phyloP scores from a whole-genome alignment of 2,113 vertebrate genomes.

The Phylloscopus trochilus region DNA sequence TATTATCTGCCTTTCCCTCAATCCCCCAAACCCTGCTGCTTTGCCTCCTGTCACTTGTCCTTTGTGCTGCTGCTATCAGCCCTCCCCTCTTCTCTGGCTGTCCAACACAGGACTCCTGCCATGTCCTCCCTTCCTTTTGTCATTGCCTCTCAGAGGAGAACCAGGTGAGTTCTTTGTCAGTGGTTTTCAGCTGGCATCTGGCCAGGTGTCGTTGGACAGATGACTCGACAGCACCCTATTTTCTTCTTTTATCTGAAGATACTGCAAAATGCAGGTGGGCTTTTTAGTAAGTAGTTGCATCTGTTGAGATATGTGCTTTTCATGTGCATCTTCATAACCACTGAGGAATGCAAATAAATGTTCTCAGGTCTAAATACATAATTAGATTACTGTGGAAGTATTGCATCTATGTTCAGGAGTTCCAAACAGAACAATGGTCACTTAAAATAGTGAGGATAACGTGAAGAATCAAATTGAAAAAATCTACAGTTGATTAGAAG shows the following conservation, averaged over 20 bases:
- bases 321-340: neutral
- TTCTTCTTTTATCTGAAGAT: neutral
- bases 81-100: neutral
- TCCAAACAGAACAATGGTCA: neutral
- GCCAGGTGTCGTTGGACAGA: neutral
- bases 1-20: neutral
- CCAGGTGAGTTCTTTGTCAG: neutral
- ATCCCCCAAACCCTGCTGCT: neutral
- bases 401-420: neutral
- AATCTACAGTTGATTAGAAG: neutral
- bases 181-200: neutral
- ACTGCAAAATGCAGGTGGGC: neutral
- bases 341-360: neutral
- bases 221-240: rapidly evolving
- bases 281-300: neutral
- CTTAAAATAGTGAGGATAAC: neutral
- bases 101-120: neutral
- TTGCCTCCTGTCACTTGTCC: neutral
- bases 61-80: neutral
- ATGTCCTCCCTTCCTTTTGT: neutral
- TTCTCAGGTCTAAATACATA: neutral
- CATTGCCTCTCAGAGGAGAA: neutral
- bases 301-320: neutral
- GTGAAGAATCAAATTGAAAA: neutral
- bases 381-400: neutral